phyloP scores from a whole-genome alignment of 2,888 invertebrate genomes.

The Lepetodrilus schrolli region DNA sequence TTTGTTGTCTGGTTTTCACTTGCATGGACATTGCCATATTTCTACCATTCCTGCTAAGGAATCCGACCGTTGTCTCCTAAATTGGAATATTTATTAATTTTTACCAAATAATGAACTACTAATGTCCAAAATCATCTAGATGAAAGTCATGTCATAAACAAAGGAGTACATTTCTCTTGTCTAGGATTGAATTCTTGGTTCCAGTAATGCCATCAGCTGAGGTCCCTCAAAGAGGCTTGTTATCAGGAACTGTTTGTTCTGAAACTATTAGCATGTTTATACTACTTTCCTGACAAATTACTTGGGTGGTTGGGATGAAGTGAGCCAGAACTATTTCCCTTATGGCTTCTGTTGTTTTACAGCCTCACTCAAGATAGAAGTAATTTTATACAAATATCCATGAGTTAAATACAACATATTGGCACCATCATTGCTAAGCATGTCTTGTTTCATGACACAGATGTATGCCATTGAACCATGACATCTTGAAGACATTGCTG shows the following conservation, averaged over 20 bases:
- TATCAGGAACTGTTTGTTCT: constrained; percentile 1
- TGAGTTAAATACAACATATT: too few species aligned
- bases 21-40: too few species aligned
- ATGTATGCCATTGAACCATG: too few species aligned
- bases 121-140: background rate
- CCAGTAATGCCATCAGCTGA: background rate
- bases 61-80: too few species aligned
- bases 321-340: background rate
- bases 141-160: background rate
- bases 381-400: too few species aligned
- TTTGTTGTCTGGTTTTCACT: too few species aligned
- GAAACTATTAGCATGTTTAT: constrained; percentile 14
- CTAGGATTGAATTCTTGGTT: background rate
- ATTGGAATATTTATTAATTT: background rate
- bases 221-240: background rate
- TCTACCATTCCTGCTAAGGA: too few species aligned
- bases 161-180: background rate
- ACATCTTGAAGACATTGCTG: too few species aligned
- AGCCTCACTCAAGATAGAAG: too few species aligned
- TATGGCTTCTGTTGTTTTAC: too few species aligned
- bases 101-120: background rate
- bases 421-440: too few species aligned
- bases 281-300: constrained; percentile 15
- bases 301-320: background rate
- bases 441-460: too few species aligned